Conservation (phyloP, 2,797 vertebrate genomes). For the Pteronotus mesoamericanus region DNA sequence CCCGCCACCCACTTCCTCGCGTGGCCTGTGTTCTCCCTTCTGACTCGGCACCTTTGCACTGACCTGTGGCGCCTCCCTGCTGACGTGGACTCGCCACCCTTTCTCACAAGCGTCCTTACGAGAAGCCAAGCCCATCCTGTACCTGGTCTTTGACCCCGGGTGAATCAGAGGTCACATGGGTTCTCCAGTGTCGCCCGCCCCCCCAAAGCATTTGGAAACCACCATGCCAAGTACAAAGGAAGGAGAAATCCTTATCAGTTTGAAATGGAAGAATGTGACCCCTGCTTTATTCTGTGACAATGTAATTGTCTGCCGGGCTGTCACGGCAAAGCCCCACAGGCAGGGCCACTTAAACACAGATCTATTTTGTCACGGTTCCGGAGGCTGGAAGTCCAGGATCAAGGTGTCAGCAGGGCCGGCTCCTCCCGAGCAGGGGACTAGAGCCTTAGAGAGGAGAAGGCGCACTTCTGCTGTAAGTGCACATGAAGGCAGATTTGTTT, state of each 20-base stretch:
- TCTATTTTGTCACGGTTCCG: background rate
- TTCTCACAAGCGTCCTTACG: background rate
- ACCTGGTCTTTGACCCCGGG: background rate
- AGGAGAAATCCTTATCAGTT: background rate
- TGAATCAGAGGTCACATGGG: background rate
- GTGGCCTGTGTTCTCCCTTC: background rate
- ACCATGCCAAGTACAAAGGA: background rate
- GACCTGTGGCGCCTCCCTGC: background rate
- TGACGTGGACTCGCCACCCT: background rate
- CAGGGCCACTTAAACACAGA: fast-evolving
- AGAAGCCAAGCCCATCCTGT: background rate
- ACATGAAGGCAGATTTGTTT: background rate
- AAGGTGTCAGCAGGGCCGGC: background rate
- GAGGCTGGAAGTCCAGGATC: background rate
- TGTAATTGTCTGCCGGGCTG: too few relatives aligned
- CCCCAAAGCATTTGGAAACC: background rate
- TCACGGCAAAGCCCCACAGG: background rate
- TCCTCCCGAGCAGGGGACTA: background rate
- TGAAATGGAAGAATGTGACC: background rate
- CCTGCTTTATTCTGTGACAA: background rate
- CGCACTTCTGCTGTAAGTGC: background rate
- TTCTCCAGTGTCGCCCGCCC: background rate
- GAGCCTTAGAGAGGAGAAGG: background rate
- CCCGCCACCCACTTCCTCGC: fast-evolving
- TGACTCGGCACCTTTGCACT: background rate